phyloP scores from a whole-genome alignment of 2,113 vertebrate genomes.

The Brienomyrus longianalis region DNA sequence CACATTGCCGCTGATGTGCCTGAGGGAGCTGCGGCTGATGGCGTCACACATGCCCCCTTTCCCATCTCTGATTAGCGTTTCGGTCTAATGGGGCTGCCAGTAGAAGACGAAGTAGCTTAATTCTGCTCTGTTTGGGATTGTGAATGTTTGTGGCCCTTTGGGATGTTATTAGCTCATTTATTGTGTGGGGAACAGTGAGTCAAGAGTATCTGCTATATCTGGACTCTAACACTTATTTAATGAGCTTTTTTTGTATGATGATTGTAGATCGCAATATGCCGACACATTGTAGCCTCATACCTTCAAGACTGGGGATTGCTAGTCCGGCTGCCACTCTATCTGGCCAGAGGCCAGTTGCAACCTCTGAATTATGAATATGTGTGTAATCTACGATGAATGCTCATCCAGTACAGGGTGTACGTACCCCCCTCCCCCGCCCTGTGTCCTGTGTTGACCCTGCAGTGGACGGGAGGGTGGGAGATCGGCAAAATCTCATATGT shows the following conservation, averaged over 20 bases:
- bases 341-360: not conserved
- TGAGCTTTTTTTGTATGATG: not conserved
- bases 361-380: not conserved
- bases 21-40: not conserved
- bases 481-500: not conserved
- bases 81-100: not conserved
- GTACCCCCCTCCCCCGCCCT: not conserved
- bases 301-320: not conserved
- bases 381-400: not conserved
- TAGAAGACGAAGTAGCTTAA: not conserved
- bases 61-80: not conserved
- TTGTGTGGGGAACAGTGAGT: not conserved
- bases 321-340: not conserved
- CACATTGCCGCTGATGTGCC: not conserved
- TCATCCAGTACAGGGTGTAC: not conserved
- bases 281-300: not conserved
- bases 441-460: not conserved
- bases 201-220: not conserved
- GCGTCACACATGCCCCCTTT: not conserved
- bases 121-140: not conserved
- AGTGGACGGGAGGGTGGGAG: not conserved
- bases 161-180: not conserved
- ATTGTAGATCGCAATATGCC: not conserved
- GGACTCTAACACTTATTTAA: not conserved
- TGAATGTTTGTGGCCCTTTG: not conserved